Evolutionary conservation across 2,888 invertebrate genomes (phyloP), one percentile per base, ranked within the genome.

Genomic region (Acleris sparsana): DNA sequence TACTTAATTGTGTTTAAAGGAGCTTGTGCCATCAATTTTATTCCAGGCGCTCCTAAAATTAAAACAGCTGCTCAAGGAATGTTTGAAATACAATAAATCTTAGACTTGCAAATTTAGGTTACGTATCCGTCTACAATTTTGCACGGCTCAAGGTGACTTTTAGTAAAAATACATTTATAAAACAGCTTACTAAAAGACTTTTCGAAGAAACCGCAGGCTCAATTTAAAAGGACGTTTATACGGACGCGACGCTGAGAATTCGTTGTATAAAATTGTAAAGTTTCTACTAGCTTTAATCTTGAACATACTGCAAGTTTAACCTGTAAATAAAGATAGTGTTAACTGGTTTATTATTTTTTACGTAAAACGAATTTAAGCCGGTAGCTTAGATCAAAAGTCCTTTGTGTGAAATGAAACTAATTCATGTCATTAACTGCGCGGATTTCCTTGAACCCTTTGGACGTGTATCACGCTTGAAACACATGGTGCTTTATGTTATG

Each of bases 401-500:
- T 60, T 59, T 17, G 43, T 60, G 51, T 52, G 20, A 52, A 52
- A 60, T 60, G 59, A 73, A 79, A 79, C 80, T 83, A 80, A 83
- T 80, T 77, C 77, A 77, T 80, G 78, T 79, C 77, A 60, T 60
- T 60, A 60, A 25, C 51, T 39, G 59, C n/a, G 20, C 51, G n/a
- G 51, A 51, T 60, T 60, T 17, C 82, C 81, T 80, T 79, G 74
- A 80, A 76, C 76, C 78, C 77, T 76, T 78, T 75, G 72, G 73
- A 75, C 78, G 74, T 72, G 71, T 69, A 68, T 72, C 75, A 73
- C 76, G 77, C 83, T 82, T 80, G 83, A 82, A 60, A 60, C 59
- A 60, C 59, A 43, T 60, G 59, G 85, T 82, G 83, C 70, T 78
- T 79, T 81, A 79, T 81, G 82, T 84, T 83, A 79, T 52, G 51